Evolutionary conservation across 2,888 invertebrate genomes (phyloP), one percentile per base, ranked within the genome.

Genomic region (Drosophila eohydei): DNA sequence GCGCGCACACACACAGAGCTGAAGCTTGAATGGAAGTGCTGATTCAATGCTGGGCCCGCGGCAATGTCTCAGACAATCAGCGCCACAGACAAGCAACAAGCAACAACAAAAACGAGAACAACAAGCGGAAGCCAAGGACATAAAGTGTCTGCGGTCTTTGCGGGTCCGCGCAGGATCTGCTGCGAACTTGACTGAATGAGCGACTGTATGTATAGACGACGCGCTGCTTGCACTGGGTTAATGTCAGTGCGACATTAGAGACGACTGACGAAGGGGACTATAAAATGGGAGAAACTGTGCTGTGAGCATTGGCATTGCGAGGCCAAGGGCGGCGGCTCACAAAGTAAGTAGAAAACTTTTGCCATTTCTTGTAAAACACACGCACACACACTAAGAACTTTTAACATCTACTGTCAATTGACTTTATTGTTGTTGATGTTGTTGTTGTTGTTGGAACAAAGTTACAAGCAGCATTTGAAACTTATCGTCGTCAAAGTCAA

Each of bases 391-490:
- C 56, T 41, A 43, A 63, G 43, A 89, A 87, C 69, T 80, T 81
- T 81, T 41, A 83, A 75, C 80, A 84, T 76, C 77, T 71, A 77
- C 74, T 80, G 64, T 40, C 59, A 50, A 57, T 57, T 78, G 62
- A 14, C 61, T 34, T 44, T 57, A 43, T 41, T 63, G 48, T 30
- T 69, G 46, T 54, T 65, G 41, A 21, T 64, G 38, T 44, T 54
- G 52, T 41, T 61, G n/a, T 44, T 71, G 56, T 66, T 74, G 65
- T 43, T 80, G 68, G 70, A 58, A 71, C 78, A 86, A 85, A 85
- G 86, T 89, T 88, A 89, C 83, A 89, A 89, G 88, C 76, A 88
- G 80, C 83, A 89, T 82, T 89, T 82, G 83, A 86, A 86, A 88
- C 70, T 89, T 83, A 90, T 78, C 69, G 51, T 41, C 44, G 55